These are phyloP conservation scores for Trachymyrmex cornetzi DNA, from an alignment of 1,140 invertebrate species.

Conservation along the genomic window DNA sequence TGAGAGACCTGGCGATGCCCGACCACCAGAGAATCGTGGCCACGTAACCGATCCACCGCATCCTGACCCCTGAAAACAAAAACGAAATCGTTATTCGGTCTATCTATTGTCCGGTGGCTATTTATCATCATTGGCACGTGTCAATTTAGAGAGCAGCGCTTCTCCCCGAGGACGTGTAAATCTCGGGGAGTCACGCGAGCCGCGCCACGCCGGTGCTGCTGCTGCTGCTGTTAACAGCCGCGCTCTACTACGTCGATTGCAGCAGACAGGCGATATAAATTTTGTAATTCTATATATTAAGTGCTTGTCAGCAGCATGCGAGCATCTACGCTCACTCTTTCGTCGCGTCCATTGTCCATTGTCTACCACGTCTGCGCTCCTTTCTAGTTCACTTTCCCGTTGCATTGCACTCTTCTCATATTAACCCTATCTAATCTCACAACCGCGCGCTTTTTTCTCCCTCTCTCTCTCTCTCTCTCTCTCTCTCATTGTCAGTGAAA, in stretches of 20 bases:
- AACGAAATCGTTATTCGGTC: conserved; percentile 58
- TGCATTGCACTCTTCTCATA: conserved; percentile 37
- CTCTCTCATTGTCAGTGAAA: conserved; percentile 22
- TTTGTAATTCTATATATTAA: conserved; percentile 42
- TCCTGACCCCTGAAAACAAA: conserved; percentile 84
- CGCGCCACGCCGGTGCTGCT: neutral
- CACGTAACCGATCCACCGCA: conserved; percentile 87
- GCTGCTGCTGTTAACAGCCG: neutral
- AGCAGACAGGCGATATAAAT: neutral
- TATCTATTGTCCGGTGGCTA: neutral
- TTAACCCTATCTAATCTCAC: conserved; percentile 30
- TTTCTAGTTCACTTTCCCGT: conserved; percentile 58
- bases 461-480: neutral
- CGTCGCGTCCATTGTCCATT: conserved; percentile 54
- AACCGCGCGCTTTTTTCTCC: neutral
- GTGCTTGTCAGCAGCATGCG: conserved; percentile 3
- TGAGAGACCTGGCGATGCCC: conserved; percentile 86
- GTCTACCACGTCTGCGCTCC: conserved; percentile 30
- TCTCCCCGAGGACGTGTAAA: neutral
- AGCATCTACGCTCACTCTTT: conserved; percentile 37
- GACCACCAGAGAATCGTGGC: conserved; percentile 87
- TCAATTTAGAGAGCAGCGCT: conserved; percentile 6
- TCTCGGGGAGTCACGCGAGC: conserved; percentile 38
- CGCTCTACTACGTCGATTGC: conserved; percentile 19
- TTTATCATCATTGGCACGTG: neutral